phyloP scores from a whole-genome alignment of 1,140 invertebrate genomes.

The Acromyrmex heyeri region DNA sequence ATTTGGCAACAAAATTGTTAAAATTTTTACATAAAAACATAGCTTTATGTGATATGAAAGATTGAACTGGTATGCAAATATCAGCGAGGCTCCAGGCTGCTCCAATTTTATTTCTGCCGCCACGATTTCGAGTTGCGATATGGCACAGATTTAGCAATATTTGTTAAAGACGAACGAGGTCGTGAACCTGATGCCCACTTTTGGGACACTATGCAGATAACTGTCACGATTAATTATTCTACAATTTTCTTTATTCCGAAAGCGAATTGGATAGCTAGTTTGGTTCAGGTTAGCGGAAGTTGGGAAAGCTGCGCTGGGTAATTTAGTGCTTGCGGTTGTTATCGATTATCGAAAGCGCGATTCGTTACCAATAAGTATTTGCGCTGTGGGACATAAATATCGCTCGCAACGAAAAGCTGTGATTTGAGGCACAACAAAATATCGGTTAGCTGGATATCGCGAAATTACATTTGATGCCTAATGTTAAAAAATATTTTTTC shows the following conservation, averaged over 20 bases:
- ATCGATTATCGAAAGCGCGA: slow-evolving; percentile 56
- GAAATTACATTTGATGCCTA: background rate
- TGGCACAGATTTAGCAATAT: slow-evolving; percentile 22
- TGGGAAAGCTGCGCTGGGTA: slow-evolving; percentile 53
- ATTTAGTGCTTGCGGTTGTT: slow-evolving; percentile 61
- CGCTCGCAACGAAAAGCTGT: background rate
- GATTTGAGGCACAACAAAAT: slow-evolving; percentile 24
- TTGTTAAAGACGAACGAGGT: slow-evolving; percentile 23
- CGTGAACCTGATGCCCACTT: slow-evolving; percentile 14
- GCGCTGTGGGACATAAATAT: slow-evolving; percentile 41
- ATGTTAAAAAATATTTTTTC: slow-evolving; percentile 23
- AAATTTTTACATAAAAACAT: background rate
- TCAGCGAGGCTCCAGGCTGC: background rate
- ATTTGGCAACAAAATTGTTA: slow-evolving; percentile 20
- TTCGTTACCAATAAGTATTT: slow-evolving; percentile 50
- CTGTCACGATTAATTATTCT: slow-evolving; percentile 58
- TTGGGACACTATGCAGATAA: slow-evolving; percentile 24
- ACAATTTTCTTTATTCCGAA: slow-evolving; percentile 56
- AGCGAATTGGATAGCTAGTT: slow-evolving; percentile 55
- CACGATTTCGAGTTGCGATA: slow-evolving; percentile 14
- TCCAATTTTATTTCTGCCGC: slow-evolving; percentile 24
- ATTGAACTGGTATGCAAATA: background rate
- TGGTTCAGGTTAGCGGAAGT: slow-evolving; percentile 41
- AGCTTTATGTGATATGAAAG: background rate
- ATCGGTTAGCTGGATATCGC: background rate